Evolutionary conservation across 2,113 vertebrate species (phyloP).

Genomic region (Rhynchomys soricoides): DNA sequence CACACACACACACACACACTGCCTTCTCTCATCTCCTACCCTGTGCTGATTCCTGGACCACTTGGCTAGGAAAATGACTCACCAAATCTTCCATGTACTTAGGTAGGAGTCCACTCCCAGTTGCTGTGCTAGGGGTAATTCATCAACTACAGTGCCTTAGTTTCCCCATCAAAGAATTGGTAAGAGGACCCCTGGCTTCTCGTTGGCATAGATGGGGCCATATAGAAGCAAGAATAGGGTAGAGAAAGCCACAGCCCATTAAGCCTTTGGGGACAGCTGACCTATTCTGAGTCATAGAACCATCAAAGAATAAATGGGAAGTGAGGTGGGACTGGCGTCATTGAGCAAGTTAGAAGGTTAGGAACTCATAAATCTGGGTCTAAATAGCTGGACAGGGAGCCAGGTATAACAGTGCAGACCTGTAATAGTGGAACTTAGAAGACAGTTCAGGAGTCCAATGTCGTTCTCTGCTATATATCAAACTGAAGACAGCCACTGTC

Average conservation of each 20-base stretch:
- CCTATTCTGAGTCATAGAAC: background rate
- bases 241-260: background rate
- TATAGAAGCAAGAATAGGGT: background rate
- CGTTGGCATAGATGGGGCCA: background rate
- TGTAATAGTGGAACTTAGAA: background rate
- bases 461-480: background rate
- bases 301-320: background rate
- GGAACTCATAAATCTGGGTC: background rate
- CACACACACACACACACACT: background rate
- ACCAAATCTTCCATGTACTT: background rate
- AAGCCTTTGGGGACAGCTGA: too few species aligned
- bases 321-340: background rate
- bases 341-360: background rate
- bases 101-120: background rate
- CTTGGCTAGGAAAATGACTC: background rate
- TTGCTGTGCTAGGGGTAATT: background rate
- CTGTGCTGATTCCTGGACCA: background rate
- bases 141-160: background rate
- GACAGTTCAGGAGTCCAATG: background rate
- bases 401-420: too few species aligned
- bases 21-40: fast-evolving
- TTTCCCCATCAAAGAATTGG: background rate
- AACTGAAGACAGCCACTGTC: background rate
- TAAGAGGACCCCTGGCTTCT: background rate
- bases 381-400: background rate